Conservation (phyloP, 2,113 vertebrate genomes). For the Callospermophilus lateralis region DNA sequence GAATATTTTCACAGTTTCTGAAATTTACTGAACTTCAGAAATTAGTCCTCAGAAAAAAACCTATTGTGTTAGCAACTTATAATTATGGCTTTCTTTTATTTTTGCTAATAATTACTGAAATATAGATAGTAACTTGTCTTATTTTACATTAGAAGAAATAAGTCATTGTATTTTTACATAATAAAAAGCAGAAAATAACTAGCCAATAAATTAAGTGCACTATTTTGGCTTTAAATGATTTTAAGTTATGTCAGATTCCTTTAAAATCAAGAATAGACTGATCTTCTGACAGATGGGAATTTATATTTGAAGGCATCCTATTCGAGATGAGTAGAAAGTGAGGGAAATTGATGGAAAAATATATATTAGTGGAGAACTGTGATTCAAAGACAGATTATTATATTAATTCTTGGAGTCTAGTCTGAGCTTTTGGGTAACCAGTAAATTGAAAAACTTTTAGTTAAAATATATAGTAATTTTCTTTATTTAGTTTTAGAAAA, state of each 20-base stretch:
- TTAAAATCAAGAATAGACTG: neutral
- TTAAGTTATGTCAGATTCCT: neutral
- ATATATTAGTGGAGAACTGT: neutral
- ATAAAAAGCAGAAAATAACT: neutral
- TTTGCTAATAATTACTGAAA: neutral
- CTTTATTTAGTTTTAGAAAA: constrained; percentile 18
- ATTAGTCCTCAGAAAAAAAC: neutral
- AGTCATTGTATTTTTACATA: neutral
- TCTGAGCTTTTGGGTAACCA: neutral
- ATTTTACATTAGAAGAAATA: constrained; percentile 1
- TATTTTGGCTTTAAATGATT: neutral
- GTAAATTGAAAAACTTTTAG: neutral
- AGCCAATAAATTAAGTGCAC: neutral
- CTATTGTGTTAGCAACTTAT: constrained; percentile 45
- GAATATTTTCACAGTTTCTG: constrained; percentile 8
- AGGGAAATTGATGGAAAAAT: neutral
- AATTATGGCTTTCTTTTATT: constrained; percentile 4
- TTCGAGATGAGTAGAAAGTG: neutral
- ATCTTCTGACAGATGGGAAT: neutral
- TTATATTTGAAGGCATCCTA: neutral
- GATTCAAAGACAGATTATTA: neutral
- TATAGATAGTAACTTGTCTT: neutral
- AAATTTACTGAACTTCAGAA: constrained; percentile 56
- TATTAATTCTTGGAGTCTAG: neutral
- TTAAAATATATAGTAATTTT: neutral